phyloP scores from a whole-genome alignment of 2,797 vertebrate genomes.

The Myotis findleyi region DNA sequence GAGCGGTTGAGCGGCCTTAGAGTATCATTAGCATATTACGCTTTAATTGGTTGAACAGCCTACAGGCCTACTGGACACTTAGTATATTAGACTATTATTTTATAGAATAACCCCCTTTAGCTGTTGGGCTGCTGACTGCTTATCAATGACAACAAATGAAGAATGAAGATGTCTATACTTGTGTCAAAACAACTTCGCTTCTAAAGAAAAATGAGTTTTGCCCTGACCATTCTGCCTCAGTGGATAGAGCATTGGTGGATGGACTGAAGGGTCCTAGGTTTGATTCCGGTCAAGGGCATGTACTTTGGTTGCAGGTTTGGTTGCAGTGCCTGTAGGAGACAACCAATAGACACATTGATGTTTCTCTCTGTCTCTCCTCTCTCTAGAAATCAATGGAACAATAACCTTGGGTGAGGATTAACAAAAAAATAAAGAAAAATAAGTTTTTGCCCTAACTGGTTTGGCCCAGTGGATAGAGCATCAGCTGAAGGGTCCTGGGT shows the following conservation, averaged over 20 bases:
- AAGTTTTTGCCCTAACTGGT: no score
- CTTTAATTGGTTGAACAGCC: no score
- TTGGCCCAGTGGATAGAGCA: no score
- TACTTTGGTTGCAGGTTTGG: background rate
- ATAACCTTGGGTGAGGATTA: no score
- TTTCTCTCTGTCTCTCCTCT: background rate
- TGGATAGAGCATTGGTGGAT: no score
- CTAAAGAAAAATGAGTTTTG: background rate
- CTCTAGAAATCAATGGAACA: background rate
- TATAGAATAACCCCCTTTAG: no score
- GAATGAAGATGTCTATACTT: background rate
- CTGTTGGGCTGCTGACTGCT: background rate
- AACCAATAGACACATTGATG: background rate
- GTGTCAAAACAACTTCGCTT: background rate
- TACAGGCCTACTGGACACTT: no score
- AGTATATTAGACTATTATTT: no score
- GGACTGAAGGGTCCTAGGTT: background rate
- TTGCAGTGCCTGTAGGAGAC: background rate
- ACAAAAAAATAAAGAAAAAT: no score
- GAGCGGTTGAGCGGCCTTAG: no score
- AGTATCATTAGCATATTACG: no score
- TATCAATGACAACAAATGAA: background rate
- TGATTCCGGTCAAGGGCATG: background rate
- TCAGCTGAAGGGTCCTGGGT: no score
- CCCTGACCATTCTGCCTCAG: background rate